Conservation (phyloP, 1,140 invertebrate genomes). For the Oedothorax gibbosus region DNA sequence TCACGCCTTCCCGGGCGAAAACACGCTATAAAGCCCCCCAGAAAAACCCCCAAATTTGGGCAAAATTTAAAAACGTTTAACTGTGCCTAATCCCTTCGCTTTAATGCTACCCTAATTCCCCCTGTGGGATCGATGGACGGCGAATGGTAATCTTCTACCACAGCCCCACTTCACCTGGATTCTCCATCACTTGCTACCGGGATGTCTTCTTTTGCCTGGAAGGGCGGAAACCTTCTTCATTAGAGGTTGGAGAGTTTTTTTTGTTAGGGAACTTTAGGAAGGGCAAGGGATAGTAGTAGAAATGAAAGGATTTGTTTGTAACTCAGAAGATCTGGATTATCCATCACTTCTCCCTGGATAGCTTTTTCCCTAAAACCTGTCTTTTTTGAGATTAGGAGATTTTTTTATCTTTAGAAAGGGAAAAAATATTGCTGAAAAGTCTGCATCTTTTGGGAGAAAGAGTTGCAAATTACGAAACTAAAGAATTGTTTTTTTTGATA, state of each 20-base stretch:
- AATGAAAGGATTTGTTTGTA: too few species aligned
- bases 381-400: too few species aligned
- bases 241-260: not conserved
- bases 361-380: too few species aligned
- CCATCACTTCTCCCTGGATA: too few species aligned
- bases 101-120: constrained; percentile 42
- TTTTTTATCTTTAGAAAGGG: too few species aligned
- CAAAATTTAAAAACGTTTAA: constrained; percentile 59
- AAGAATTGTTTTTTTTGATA: too few species aligned
- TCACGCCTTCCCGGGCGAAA: constrained; percentile 8
- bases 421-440: too few species aligned
- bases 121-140: constrained; percentile 29
- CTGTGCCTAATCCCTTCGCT: constrained; percentile 30
- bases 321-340: too few species aligned
- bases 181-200: constrained; percentile 25
- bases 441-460: too few species aligned
- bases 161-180: constrained; percentile 40
- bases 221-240: not conserved
- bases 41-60: constrained; percentile 30
- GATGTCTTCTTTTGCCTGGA: not conserved
- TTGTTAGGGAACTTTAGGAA: too few species aligned
- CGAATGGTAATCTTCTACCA: constrained; percentile 42
- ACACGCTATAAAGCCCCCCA: not conserved
- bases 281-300: too few species aligned
- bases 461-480: too few species aligned